Percentiles rank a stretch among this genome's conserved stretches.
These are phyloP conservation scores for Serrognathus titanus DNA, from an alignment of 2,888 invertebrate species.

Conservation along the genomic window DNA sequence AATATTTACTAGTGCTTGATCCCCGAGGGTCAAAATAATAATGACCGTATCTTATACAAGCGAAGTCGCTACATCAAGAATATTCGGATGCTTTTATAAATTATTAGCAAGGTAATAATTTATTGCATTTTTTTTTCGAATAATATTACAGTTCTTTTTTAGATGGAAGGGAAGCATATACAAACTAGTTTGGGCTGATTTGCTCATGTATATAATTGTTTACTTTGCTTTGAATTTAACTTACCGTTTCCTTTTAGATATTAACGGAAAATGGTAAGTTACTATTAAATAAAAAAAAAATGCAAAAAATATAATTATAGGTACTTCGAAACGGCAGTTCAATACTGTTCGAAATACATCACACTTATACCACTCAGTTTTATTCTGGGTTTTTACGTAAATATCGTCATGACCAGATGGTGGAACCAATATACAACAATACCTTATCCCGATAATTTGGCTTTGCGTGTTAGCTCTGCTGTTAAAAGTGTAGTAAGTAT, in stretches of 20 bases:
- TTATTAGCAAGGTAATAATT: constrained; percentile 69
- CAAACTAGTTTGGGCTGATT: constrained; percentile 89
- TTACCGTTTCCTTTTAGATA: constrained; percentile 70
- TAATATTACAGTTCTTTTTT: constrained; percentile 40
- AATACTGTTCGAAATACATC: constrained; percentile 79
- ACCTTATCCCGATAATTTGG: constrained; percentile 82
- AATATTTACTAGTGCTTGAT: too few species aligned
- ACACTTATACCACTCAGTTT: constrained; percentile 87
- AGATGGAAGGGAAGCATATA: constrained; percentile 96
- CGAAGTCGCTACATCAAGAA: constrained; percentile 80
- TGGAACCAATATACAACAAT: constrained; percentile 78
- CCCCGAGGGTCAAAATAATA: neutral
- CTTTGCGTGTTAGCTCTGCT: constrained; percentile 75
- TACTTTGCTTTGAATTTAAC: constrained; percentile 77
- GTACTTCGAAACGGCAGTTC: constrained; percentile 73
- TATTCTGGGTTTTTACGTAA: constrained; percentile 90
- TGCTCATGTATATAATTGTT: constrained; percentile 71
- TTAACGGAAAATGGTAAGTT: constrained; percentile 66
- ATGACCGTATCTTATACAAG: constrained; percentile 87
- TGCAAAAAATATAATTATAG: constrained; percentile 45
- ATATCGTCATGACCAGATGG: constrained; percentile 89
- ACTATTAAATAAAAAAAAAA: too few species aligned
- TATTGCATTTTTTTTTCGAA: neutral
- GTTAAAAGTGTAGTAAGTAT: constrained; percentile 67
- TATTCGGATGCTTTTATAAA: constrained; percentile 85